Percentiles rank a stretch among this genome's conserved stretches.
Conservation (phyloP, 1,140 invertebrate genomes). For the Brachionus calyciflorus region DNA sequence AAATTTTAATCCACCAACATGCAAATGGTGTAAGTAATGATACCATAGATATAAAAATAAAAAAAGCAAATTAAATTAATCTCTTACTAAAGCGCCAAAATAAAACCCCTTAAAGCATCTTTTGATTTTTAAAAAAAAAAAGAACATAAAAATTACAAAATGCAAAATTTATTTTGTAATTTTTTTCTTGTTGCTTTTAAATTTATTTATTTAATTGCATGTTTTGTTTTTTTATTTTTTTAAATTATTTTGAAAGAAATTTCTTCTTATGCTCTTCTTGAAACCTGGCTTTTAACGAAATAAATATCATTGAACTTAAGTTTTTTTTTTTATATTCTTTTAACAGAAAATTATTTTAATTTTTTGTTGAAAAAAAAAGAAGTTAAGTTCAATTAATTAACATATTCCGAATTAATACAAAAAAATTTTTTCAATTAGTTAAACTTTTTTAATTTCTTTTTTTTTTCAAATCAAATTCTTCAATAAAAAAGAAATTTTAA, state of each 20-base stretch:
- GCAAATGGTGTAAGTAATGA: background rate
- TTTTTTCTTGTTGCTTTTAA: too few relatives aligned
- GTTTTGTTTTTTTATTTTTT: slow-evolving; percentile 44
- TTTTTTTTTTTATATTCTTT: background rate
- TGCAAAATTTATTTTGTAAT: too few relatives aligned
- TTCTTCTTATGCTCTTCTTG: too few relatives aligned
- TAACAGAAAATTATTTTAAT: slow-evolving; percentile 23
- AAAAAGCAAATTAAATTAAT: background rate
- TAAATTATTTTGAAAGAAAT: slow-evolving; percentile 34
- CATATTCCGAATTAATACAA: slow-evolving; percentile 13
- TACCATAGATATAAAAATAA: too few relatives aligned
- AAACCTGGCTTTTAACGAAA: slow-evolving; percentile 15
- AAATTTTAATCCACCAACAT: background rate
- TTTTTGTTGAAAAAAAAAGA: too few relatives aligned
- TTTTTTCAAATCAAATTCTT: slow-evolving; percentile 32
- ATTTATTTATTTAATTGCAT: slow-evolving; percentile 36
- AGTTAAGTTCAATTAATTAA: slow-evolving; percentile 43
- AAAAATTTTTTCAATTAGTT: background rate
- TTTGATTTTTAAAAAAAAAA: too few relatives aligned
- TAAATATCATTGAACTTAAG: slow-evolving; percentile 35
- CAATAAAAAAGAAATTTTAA: background rate
- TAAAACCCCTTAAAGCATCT: background rate
- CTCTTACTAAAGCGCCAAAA: background rate
- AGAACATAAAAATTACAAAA: too few relatives aligned
- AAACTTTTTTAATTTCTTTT: slow-evolving; percentile 28